Conservation (phyloP, 2,888 invertebrate species). For the Lasioglossum calceatum region DNA sequence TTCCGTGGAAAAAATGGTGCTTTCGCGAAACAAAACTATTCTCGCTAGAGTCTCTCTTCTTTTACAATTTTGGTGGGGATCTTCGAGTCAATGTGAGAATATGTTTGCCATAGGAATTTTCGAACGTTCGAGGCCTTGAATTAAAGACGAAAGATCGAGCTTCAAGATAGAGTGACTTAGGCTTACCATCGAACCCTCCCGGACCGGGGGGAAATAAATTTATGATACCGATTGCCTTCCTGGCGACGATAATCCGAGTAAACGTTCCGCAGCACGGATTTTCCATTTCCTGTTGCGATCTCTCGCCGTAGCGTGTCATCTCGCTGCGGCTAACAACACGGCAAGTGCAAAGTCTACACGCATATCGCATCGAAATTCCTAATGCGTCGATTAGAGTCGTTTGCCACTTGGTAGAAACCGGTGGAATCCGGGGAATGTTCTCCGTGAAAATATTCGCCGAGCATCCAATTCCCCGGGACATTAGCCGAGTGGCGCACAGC, state of each 20-base stretch:
- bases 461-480: not conserved
- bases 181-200: not conserved
- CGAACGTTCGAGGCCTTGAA: not conserved
- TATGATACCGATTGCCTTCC: not conserved
- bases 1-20: not conserved
- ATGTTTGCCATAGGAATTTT: not conserved
- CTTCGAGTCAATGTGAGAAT: not conserved
- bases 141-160: not conserved
- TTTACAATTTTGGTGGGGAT: too few relatives aligned
- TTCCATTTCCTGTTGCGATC: not conserved
- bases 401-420: not conserved
- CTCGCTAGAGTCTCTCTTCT: not conserved
- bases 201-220: not conserved
- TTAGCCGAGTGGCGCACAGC: not conserved
- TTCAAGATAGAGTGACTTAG: not conserved
- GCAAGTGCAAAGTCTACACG: conserved; percentile 11
- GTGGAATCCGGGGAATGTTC: conserved; percentile 7
- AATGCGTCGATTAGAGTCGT: not conserved
- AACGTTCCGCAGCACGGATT: not conserved
- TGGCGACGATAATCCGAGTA: not conserved
- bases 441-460: not conserved
- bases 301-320: not conserved
- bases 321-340: not conserved
- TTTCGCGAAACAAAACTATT: not conserved
- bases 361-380: conserved; percentile 17